Evolutionary conservation across 1,140 invertebrate species (phyloP), one percentile per base, ranked within the genome.

Genomic region (Ips nitidus): DNA sequence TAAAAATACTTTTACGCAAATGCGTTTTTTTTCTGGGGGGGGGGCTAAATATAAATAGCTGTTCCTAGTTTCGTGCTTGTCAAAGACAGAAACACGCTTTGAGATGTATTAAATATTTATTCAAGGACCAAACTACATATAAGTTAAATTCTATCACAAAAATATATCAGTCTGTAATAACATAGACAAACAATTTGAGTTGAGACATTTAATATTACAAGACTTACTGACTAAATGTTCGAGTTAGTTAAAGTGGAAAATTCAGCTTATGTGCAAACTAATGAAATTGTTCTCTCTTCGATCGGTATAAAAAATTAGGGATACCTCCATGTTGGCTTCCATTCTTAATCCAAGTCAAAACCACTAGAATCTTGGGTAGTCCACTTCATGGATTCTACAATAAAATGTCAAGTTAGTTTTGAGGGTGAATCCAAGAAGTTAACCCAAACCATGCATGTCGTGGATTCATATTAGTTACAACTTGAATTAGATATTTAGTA

Each of bases 321-420:
- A 22, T 22, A 22, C 22, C 22, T 22, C 22, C 22, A 22, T 22
- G 22, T 50, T 50, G 45, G 45, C 22, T 50, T 22, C 45, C 45
- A 50, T 50, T 50, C 2, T 50, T 50, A 62, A 22, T 62, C 59
- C 8, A 47, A 47, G 39, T 47, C 45, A 5, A 47, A 62, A 6
- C 42, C 59, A 39, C n/a, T 62, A 40, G 42, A 47, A 6, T 62
- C 59, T 40, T 62, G 59, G 6, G 59, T 62, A 47, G 22, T 62
- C 59, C 59, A 62, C 50, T 62, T 62, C 7, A 40, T 22, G 36
- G 52, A 66, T 41, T 55, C 41, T 66, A 66, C 64, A 66, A 66
- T 8, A 66, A 66, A 66, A 66, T 37, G 47, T 22, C 7, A 1
- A 50, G 47, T 50, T 50, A 50, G 47, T 50, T 50, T 8, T 22